These are phyloP conservation scores for Folsomia candida DNA, from an alignment of 2,888 invertebrate species.

Conservation along the genomic window DNA sequence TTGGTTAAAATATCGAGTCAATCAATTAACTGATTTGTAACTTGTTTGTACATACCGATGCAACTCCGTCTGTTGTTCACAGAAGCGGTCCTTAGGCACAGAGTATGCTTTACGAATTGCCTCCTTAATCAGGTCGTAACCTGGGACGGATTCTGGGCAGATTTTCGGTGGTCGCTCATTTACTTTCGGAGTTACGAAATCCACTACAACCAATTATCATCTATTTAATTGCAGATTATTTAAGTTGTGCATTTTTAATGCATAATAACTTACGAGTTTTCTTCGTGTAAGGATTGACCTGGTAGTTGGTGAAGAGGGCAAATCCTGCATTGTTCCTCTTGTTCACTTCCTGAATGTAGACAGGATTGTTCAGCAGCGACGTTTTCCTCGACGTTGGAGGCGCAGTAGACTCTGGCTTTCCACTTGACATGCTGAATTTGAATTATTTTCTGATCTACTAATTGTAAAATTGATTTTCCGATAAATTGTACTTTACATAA, in stretches of 20 bases:
- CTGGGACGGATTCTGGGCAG: conserved; percentile 3
- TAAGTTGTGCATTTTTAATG: too few species aligned
- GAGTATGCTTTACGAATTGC: conserved; percentile 12
- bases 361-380: conserved; percentile 14
- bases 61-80: conserved; percentile 29
- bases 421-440: too few species aligned
- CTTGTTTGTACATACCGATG: conserved; percentile 31
- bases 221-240: conserved; percentile 12
- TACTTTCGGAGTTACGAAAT: conserved; percentile 42
- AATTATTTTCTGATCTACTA: too few species aligned
- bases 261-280: conserved; percentile 32
- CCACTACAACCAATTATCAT: conserved; percentile 23
- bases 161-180: conserved; percentile 25
- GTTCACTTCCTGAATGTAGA: conserved; percentile 31
- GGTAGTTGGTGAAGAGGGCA: conserved; percentile 32
- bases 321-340: conserved; percentile 28
- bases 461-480: conserved; percentile 1
- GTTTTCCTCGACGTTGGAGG: too few species aligned
- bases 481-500: neutral
- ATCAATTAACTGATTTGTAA: too few species aligned
- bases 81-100: conserved; percentile 20
- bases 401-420: too few species aligned
- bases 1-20: too few species aligned
- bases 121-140: conserved; percentile 17
- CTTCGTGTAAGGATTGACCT: conserved; percentile 42